Base-by-base conservation (phyloP, 2,113 vertebrate species). In the Prolemur simus region DNA sequence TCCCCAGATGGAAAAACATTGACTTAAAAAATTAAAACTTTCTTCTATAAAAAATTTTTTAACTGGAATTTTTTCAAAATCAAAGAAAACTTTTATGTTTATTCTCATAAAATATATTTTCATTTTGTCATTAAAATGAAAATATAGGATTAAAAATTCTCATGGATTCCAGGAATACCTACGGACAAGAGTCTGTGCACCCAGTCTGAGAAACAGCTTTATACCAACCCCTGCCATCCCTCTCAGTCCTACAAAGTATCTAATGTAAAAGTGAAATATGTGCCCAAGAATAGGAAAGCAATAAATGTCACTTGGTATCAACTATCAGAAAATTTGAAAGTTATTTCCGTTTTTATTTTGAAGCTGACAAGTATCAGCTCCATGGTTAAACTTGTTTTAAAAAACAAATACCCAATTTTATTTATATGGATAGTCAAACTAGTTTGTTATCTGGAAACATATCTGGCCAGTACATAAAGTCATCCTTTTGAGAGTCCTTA, bases 121-220 rank as follows among this genome's bases (percentile, higher is more conserved):
- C 5, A 82, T 42, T 74, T 93, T 66, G n/a, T 86, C 23, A 63
- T 32, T 89, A 85, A 95, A 82, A 71, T 81, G 18, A 85, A 95
- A 45, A 58, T 29, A 32, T 42, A 25, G 15, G 76, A 49, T 69
- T 64, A 77, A 69, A 85, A 34, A 47, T 66, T 83, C 32, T 71
- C 10, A 8, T n/a, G 13, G n/a, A 80, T 39, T 63, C 4, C 15
- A 80, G 5, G 20, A 86, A 64, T 2, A 66, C 10, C 37, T 18
- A 71, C 10, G 32, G 27, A 89, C 11, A 68, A 39, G 4, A 21
- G 20, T 42, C 34, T 80, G 25, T 60, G 14, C 18, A 56, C 3
- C 10, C 18, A 42, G 37, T 13, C 18, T 37, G 20, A 85, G 20
- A 94, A 91, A 66, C 56, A 68, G 37, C 29, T 89, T 63, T 73